Conservation (phyloP, 2,797 vertebrate species). For the Onychomys torridus region DNA sequence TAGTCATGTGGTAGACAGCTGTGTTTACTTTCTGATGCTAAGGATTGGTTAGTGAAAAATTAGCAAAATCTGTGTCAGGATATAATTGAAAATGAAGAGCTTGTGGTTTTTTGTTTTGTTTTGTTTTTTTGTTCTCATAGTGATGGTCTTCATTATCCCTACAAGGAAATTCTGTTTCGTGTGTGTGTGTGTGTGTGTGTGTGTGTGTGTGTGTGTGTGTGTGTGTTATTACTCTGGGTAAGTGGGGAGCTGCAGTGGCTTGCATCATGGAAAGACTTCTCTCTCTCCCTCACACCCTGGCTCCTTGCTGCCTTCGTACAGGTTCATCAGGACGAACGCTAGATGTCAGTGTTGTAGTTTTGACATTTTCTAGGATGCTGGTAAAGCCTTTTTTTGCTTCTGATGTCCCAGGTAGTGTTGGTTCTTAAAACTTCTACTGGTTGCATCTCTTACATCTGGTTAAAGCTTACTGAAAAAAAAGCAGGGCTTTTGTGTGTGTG, state of each 20-base stretch:
- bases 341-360: conserved; percentile 87
- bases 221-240: background rate
- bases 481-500: background rate
- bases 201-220: background rate
- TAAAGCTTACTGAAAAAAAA: background rate
- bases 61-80: background rate
- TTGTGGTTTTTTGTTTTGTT: too few relatives aligned
- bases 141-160: background rate
- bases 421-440: background rate
- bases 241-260: background rate
- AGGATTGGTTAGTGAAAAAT: background rate
- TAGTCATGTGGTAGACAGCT: background rate
- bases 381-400: background rate
- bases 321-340: conserved; percentile 67
- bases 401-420: conserved; percentile 28
- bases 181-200: background rate
- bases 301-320: background rate
- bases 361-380: background rate
- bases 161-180: background rate
- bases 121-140: background rate
- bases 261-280: background rate
- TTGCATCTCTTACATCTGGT: conserved; percentile 1
- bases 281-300: background rate
- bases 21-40: background rate
- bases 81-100: background rate